phyloP scores from a whole-genome alignment of 2,113 vertebrate species.

The Mobula birostris region DNA sequence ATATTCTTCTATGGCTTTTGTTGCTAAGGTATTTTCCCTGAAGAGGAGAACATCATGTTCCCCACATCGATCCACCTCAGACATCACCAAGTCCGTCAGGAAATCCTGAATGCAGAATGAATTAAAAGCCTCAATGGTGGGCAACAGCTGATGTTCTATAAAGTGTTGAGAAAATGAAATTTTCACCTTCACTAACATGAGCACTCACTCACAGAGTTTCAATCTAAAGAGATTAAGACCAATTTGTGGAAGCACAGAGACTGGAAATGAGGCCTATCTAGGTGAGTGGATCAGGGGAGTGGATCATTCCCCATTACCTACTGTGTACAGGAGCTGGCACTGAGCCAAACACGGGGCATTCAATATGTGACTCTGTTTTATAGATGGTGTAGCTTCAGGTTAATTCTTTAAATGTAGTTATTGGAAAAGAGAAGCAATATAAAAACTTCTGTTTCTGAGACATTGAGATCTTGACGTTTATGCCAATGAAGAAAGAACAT shows the following conservation, averaged over 20 bases:
- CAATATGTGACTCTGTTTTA: no score
- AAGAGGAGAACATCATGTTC: slow-evolving; percentile 94
- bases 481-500: background rate
- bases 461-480: background rate
- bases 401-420: no score
- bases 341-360: no score
- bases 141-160: background rate
- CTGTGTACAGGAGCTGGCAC: no score
- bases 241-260: background rate
- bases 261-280: no score
- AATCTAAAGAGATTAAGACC: background rate
- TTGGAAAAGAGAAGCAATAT: background rate
- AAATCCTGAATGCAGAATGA: slow-evolving; percentile 71
- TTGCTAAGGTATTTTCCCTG: slow-evolving; percentile 93
- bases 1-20: slow-evolving; percentile 93
- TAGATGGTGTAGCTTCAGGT: no score
- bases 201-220: background rate
- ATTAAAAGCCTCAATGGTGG: slow-evolving; percentile 34
- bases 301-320: no score
- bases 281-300: no score
- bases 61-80: slow-evolving; percentile 87
- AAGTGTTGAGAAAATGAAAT: background rate
- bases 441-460: background rate
- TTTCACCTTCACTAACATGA: background rate
- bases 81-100: slow-evolving; percentile 90